phyloP scores from a whole-genome alignment of 2,113 vertebrate species.

The Pogonocichla stellata region DNA sequence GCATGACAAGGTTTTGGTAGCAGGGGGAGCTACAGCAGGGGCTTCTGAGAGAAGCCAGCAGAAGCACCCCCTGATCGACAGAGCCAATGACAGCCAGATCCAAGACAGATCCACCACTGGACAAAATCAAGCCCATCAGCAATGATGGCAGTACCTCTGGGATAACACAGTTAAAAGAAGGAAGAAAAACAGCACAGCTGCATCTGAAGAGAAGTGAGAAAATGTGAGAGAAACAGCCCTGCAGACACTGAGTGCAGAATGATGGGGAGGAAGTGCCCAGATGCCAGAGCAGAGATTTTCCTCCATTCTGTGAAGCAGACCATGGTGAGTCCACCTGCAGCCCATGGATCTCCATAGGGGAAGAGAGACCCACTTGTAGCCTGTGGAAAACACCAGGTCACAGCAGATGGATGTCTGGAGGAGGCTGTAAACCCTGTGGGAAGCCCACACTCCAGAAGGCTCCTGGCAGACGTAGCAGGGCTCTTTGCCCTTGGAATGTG shows the following conservation, averaged over 20 bases:
- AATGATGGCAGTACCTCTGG: neutral
- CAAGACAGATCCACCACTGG: neutral
- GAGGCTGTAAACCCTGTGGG: neutral
- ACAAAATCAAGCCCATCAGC: neutral
- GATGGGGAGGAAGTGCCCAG: neutral
- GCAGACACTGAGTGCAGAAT: neutral
- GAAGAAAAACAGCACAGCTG: neutral
- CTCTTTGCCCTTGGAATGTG: neutral
- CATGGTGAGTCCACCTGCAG: neutral
- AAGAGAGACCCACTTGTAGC: neutral
- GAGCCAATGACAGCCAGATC: neutral
- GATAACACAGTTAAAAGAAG: neutral
- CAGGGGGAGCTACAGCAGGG: accelerated
- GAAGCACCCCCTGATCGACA: neutral
- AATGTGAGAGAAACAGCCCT: neutral
- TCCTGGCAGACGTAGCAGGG: neutral
- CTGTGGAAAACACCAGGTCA: neutral
- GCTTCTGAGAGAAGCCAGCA: neutral
- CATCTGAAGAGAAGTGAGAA: neutral
- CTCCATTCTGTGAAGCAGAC: accelerated
- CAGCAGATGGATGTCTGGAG: neutral
- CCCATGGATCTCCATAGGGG: neutral
- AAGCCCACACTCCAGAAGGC: neutral
- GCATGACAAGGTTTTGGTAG: neutral
- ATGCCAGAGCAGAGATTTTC: accelerated